These are phyloP conservation scores for Heliocidaris tuberculata DNA, from an alignment of 35 echinoderm and acorn worm species.

Conservation along the genomic window DNA sequence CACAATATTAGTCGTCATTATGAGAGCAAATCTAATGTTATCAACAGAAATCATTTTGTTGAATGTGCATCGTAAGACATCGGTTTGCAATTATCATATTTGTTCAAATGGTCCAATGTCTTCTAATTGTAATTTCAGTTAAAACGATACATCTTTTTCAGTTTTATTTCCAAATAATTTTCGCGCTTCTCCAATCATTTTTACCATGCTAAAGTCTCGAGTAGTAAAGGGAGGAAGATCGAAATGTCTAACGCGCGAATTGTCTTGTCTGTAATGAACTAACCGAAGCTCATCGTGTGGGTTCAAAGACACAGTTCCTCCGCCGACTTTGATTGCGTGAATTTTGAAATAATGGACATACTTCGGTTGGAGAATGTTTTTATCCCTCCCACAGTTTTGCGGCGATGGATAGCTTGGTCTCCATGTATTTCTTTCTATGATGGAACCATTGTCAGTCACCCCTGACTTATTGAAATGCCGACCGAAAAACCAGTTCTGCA, in stretches of 20 bases:
- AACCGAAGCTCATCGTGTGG: conserved; percentile 72
- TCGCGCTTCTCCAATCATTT: neutral
- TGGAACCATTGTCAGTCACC: neutral
- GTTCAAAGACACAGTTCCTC: conserved; percentile 57
- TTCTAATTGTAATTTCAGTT: neutral
- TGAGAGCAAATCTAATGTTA: too few relatives aligned
- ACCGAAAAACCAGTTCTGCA: conserved; percentile 92
- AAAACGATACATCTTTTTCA: neutral
- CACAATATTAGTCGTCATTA: too few relatives aligned
- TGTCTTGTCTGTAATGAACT: conserved; percentile 92
- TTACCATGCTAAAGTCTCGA: conserved; percentile 18
- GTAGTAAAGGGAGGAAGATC: neutral
- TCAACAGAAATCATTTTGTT: too few relatives aligned
- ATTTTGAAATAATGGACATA: conserved; percentile 91
- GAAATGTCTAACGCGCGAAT: conserved; percentile 41
- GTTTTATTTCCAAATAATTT: neutral
- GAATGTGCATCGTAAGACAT: too few relatives aligned
- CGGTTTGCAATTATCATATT: too few relatives aligned
- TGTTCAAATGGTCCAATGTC: too few relatives aligned
- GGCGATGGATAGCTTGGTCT: conserved; percentile 50
- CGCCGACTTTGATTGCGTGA: conserved; percentile 84
- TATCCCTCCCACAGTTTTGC: conserved; percentile 81
- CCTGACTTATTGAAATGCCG: conserved; percentile 29
- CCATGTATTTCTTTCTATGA: conserved; percentile 72
- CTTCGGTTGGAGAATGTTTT: conserved; percentile 73